Evolutionary conservation across 2,113 vertebrate genomes (phyloP).

Genomic region (Suncus etruscus): DNA sequence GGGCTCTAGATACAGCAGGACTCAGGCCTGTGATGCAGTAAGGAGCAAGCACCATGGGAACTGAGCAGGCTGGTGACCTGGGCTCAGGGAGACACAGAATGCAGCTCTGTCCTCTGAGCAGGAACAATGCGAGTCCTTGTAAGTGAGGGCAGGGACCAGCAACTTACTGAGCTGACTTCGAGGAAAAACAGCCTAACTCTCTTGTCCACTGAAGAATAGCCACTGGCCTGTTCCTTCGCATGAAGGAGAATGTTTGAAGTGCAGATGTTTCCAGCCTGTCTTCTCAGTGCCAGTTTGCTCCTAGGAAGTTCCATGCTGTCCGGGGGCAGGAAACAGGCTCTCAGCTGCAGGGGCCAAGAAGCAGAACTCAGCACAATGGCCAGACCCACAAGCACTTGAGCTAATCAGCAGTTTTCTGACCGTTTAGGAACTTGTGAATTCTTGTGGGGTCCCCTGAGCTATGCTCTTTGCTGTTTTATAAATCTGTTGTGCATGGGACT

Average conservation of each 20-base stretch:
- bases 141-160: background rate
- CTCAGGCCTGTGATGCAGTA: background rate
- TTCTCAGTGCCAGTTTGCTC: slow-evolving; percentile 27
- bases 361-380: background rate
- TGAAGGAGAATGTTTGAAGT: slow-evolving; percentile 65
- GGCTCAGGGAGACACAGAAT: slow-evolving; percentile 44
- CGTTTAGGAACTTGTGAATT: background rate
- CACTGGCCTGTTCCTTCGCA: slow-evolving; percentile 76
- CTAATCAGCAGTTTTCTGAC: background rate
- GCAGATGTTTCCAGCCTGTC: slow-evolving; percentile 34
- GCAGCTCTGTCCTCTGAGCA: background rate
- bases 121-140: slow-evolving; percentile 72
- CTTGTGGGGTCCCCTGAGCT: background rate
- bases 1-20: background rate
- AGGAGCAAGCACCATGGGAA: too few species aligned
- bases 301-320: background rate
- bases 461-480: background rate
- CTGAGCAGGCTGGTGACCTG: background rate
- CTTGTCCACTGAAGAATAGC: slow-evolving; percentile 81
- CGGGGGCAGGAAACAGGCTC: slow-evolving; percentile 18
- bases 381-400: background rate
- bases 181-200: slow-evolving; percentile 59
- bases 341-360: background rate
- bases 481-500: too few species aligned
- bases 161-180: slow-evolving; percentile 75